Conservation (phyloP, 1,140 invertebrate species). For the Nebria ingens region DNA sequence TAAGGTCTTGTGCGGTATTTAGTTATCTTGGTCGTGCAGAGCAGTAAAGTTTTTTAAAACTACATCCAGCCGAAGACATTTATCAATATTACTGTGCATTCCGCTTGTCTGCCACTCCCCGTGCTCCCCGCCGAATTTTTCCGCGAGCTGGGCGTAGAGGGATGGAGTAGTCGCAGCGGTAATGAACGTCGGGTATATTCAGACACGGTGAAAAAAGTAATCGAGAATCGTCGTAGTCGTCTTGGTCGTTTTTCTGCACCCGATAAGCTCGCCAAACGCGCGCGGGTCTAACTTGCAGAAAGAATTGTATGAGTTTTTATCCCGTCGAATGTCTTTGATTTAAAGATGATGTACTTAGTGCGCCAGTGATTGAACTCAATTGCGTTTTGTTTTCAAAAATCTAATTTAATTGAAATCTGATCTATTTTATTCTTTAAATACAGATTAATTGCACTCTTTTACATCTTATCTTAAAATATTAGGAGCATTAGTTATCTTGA, state of each 20-base stretch:
- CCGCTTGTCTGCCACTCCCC: not conserved
- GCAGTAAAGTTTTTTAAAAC: slow-evolving; percentile 9
- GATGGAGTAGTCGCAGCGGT: not conserved
- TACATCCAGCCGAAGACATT: slow-evolving; percentile 9
- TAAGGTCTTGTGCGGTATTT: slow-evolving; percentile 1
- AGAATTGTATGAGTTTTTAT: slow-evolving; percentile 5
- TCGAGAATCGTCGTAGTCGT: slow-evolving; percentile 3
- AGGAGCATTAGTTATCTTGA: no score
- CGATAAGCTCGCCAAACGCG: slow-evolving; percentile 6
- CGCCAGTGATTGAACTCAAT: no score
- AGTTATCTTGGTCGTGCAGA: slow-evolving; percentile 7
- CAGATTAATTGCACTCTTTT: no score
- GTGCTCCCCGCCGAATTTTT: not conserved
- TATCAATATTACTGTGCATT: slow-evolving; percentile 9
- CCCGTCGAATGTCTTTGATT: slow-evolving; percentile 7
- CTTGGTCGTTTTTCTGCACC: not conserved
- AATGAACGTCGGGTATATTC: slow-evolving; percentile 4
- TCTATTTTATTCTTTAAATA: no score
- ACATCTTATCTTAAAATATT: no score
- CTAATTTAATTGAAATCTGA: no score
- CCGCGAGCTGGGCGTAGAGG: not conserved
- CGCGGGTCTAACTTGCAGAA: not conserved
- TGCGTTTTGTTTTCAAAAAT: no score
- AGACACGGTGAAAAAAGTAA: not conserved
- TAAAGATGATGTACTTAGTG: slow-evolving; percentile 1